These are phyloP conservation scores for Cricetomys ansorgei DNA, from an alignment of 2,113 vertebrate species.

Conservation along the genomic window DNA sequence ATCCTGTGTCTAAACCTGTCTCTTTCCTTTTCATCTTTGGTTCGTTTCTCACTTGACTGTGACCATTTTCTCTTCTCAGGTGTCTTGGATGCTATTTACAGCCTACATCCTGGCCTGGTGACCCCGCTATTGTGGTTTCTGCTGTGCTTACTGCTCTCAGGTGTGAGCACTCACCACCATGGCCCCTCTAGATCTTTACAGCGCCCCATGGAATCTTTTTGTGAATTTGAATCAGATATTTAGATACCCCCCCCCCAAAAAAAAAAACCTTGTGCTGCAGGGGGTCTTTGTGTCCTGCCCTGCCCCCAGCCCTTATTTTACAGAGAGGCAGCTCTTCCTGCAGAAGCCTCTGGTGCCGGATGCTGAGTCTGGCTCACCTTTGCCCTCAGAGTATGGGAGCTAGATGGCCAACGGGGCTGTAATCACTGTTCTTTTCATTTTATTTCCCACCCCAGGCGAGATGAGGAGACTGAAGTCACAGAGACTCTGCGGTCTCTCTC, in stretches of 20 bases:
- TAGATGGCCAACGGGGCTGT: background rate
- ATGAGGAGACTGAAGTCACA: background rate
- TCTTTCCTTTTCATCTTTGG: slow-evolving; percentile 9
- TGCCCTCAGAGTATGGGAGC: background rate
- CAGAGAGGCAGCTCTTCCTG: background rate
- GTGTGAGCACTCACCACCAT: background rate
- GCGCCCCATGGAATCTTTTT: background rate
- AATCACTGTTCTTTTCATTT: background rate
- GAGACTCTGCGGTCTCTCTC: background rate
- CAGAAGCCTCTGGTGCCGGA: background rate
- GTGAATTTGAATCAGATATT: slow-evolving; percentile 38
- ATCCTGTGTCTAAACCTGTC: background rate
- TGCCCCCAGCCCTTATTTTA: background rate
- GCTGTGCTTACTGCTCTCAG: slow-evolving; percentile 29
- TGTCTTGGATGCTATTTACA: slow-evolving; percentile 43
- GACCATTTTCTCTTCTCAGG: background rate
- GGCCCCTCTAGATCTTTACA: background rate
- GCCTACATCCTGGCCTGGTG: background rate
- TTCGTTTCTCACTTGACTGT: background rate
- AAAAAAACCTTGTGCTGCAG: background rate
- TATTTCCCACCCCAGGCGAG: background rate
- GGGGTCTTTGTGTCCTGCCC: background rate
- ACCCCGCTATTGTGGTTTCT: slow-evolving; percentile 38
- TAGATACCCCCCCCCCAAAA: background rate
- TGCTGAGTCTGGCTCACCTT: background rate